These are phyloP conservation scores for Antheraea assamensis DNA, from an alignment of 2,888 invertebrate genomes.

Conservation along the genomic window DNA sequence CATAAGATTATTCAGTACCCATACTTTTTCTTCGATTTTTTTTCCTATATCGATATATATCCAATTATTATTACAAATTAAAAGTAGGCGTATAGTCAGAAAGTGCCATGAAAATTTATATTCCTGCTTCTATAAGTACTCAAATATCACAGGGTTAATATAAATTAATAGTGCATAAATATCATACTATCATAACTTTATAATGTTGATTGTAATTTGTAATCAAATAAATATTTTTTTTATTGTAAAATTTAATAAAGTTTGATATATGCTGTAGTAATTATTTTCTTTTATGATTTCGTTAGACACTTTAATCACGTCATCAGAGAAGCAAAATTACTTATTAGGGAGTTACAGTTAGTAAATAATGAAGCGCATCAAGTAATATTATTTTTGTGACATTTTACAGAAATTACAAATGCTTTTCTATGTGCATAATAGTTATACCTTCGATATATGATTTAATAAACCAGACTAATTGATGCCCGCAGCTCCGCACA, in stretches of 20 bases:
- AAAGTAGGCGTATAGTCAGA: slow-evolving; percentile 38
- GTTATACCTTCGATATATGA: too few species aligned
- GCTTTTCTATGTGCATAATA: too few species aligned
- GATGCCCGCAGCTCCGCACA: too few species aligned
- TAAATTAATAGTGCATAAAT: slow-evolving; percentile 19
- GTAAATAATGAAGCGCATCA: too few species aligned
- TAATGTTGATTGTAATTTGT: not conserved
- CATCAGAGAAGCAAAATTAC: not conserved
- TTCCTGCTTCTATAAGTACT: slow-evolving; percentile 23
- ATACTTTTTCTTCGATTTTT: not conserved
- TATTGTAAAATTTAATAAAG: not conserved
- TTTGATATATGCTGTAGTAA: not conserved
- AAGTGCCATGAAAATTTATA: slow-evolving; percentile 37
- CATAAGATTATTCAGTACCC: slow-evolving; percentile 11
- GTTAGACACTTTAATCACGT: not conserved
- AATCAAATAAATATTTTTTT: not conserved
- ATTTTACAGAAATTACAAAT: too few species aligned
- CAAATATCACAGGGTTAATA: slow-evolving; percentile 24
- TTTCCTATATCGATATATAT: not conserved
- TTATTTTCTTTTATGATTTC: not conserved
- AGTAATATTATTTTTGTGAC: too few species aligned
- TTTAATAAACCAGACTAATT: too few species aligned
- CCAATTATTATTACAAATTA: not conserved
- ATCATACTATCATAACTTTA: not conserved
- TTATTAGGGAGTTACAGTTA: too few species aligned